These are phyloP conservation scores for Hypomecis atomaria DNA, from an alignment of 2,888 invertebrate genomes.

Conservation along the genomic window DNA sequence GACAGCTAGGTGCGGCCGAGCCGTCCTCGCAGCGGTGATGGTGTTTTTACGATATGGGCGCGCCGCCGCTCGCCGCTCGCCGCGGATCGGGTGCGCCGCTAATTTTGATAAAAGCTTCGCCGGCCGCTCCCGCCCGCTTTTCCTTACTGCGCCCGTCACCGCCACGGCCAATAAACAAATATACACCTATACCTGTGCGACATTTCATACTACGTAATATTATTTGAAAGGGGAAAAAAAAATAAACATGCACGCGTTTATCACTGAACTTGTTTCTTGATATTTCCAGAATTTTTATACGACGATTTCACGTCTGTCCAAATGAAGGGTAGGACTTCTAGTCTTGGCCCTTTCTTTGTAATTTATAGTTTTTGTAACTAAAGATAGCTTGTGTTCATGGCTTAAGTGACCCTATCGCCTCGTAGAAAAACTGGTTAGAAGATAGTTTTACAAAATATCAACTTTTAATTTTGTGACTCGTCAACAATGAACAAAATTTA, in stretches of 20 bases:
- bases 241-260: not conserved
- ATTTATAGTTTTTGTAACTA: not conserved
- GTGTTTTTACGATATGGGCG: slow-evolving; percentile 82
- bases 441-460: no score
- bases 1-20: slow-evolving; percentile 75
- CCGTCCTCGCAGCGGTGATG: slow-evolving; percentile 73
- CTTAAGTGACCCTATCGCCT: no score
- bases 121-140: slow-evolving; percentile 70
- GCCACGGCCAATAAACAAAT: slow-evolving; percentile 59
- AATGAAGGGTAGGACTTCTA: no score
- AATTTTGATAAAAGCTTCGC: slow-evolving; percentile 84
- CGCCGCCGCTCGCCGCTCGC: slow-evolving; percentile 55
- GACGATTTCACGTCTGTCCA: no score
- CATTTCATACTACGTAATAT: slow-evolving; percentile 7
- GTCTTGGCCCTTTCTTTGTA: no score
- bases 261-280: not conserved
- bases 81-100: slow-evolving; percentile 74
- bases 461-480: not conserved
- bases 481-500: not conserved
- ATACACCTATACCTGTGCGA: not conserved
- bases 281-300: no score
- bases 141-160: slow-evolving; percentile 54
- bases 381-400: no score
- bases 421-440: no score
- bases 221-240: slow-evolving; percentile 1